A percentile compares a stretch with the other conserved stretches of the same genome.
Evolutionary conservation across 2,113 vertebrate genomes (phyloP).

Genomic region (Muntiacus muntjak): DNA sequence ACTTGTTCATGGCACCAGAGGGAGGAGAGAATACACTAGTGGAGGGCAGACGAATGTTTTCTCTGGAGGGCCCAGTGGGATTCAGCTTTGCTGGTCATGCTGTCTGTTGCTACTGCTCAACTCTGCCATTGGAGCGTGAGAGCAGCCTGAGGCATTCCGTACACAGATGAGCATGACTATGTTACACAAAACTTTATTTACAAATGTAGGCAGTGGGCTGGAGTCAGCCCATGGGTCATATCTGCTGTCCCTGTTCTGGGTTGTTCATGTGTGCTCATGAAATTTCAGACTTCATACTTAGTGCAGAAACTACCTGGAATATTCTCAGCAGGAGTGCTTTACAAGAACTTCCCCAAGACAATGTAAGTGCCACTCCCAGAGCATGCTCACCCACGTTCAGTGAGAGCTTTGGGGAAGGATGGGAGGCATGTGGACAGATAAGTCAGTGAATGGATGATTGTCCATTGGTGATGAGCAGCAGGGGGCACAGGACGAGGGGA

Average conservation of each 20-base stretch:
- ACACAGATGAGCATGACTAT: background rate
- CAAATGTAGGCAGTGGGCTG: background rate
- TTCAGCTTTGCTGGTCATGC: background rate
- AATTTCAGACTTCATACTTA: background rate
- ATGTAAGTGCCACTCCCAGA: background rate
- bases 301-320: background rate
- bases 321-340: background rate
- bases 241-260: background rate
- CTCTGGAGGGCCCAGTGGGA: background rate
- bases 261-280: background rate
- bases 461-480: background rate
- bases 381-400: accelerated
- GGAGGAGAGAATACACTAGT: background rate
- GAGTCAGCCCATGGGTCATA: background rate
- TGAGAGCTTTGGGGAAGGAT: too few relatives aligned
- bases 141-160: background rate
- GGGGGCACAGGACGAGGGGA: background rate
- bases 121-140: background rate
- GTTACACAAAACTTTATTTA: background rate
- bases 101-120: background rate
- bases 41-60: background rate
- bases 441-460: too few relatives aligned
- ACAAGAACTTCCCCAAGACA: background rate
- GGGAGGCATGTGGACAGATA: too few relatives aligned
- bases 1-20: background rate